These are phyloP conservation scores for Labeo rohita DNA, from an alignment of 2,113 vertebrate genomes.

Conservation along the genomic window DNA sequence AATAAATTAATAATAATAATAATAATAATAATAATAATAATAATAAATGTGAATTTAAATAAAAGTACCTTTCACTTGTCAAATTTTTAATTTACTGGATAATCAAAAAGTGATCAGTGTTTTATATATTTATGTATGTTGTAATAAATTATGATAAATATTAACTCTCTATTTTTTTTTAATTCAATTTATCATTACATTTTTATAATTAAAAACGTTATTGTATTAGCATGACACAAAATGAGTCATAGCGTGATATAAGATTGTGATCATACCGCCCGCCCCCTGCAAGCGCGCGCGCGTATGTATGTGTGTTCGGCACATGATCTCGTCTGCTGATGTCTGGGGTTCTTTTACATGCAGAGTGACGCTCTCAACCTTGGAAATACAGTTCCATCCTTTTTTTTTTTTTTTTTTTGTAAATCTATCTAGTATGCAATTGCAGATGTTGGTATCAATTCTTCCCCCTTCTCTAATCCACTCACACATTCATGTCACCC, in stretches of 20 bases:
- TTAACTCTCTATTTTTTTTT: background rate
- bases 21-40: no score
- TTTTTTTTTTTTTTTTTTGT: background rate
- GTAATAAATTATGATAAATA: background rate
- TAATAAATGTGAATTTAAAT: no score
- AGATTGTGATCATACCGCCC: background rate
- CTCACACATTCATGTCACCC: constrained; percentile 54
- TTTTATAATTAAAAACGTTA: background rate
- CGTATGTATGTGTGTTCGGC: background rate
- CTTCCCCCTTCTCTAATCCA: constrained; percentile 46
- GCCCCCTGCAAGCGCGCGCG: background rate
- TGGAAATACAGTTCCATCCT: background rate
- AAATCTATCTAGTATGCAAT: constrained; percentile 33
- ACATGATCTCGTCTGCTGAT: constrained; percentile 12
- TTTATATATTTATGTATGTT: no score
- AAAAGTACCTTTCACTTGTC: no score
- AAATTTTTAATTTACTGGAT: background rate
- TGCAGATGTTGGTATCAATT: constrained; percentile 42
- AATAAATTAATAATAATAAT: no score
- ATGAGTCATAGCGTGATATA: background rate
- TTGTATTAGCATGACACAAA: background rate
- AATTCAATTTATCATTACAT: background rate
- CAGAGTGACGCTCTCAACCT: background rate
- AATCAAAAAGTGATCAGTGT: background rate
- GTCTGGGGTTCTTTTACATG: constrained; percentile 12